These are phyloP conservation scores for Pemphigus obesinymphae DNA, from an alignment of 1,140 invertebrate species.

Conservation along the genomic window DNA sequence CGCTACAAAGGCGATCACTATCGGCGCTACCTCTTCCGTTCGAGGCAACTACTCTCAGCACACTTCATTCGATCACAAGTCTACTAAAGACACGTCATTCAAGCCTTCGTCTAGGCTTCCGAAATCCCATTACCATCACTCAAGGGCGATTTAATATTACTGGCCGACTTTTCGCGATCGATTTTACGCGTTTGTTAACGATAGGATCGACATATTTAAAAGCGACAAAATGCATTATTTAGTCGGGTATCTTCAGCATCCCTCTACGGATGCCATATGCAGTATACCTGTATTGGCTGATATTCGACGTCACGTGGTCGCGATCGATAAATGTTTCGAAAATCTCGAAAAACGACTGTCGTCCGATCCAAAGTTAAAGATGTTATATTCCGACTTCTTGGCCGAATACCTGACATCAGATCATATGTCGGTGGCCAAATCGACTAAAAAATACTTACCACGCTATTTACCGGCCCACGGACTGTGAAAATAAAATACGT, in stretches of 20 bases:
- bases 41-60: background rate
- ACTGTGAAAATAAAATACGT: conserved; percentile 47
- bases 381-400: conserved; percentile 47
- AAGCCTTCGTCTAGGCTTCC: background rate
- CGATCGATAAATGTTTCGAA: background rate
- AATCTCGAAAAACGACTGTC: background rate
- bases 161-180: background rate
- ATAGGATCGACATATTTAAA: no score
- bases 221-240: no score
- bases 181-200: no score
- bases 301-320: background rate
- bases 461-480: conserved; percentile 44
- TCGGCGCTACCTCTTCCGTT: background rate
- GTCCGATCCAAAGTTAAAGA: background rate
- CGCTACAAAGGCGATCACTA: background rate
- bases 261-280: no score
- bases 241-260: no score
- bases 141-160: no score
- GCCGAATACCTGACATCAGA: conserved; percentile 46
- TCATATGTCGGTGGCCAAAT: conserved; percentile 44
- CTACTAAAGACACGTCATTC: background rate
- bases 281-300: no score
- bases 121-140: no score
- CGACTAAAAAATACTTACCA: conserved; percentile 46
- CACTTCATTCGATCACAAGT: background rate